Conservation (phyloP, 1,140 invertebrate species). For the Psilanteris sp. region DNA sequence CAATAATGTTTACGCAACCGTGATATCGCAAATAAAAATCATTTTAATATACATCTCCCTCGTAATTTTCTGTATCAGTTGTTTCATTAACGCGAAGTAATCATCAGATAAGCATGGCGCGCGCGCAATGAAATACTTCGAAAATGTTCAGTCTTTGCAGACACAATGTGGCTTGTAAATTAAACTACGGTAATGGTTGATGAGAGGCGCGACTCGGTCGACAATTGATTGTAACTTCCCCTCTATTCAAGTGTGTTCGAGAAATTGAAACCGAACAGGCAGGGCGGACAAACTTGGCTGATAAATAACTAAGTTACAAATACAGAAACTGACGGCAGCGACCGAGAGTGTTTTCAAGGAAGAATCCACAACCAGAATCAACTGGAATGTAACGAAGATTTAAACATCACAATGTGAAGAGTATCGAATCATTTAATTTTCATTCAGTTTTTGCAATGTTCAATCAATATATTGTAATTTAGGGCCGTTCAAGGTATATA, state of each 20-base stretch:
- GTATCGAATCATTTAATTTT: background rate
- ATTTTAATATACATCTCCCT: background rate
- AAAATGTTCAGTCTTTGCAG: conserved; percentile 14
- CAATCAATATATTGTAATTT: too few species aligned
- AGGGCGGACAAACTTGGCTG: conserved; percentile 16
- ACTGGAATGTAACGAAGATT: conserved; percentile 67
- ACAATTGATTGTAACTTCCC: background rate
- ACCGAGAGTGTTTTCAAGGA: conserved; percentile 70
- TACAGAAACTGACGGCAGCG: conserved; percentile 66
- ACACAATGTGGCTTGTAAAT: background rate
- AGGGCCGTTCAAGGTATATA: too few species aligned
- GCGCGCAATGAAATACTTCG: background rate
- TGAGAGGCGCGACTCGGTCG: background rate
- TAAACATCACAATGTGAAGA: conserved; percentile 10
- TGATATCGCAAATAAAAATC: conserved; percentile 11
- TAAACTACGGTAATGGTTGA: background rate
- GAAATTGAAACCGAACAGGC: conserved; percentile 3
- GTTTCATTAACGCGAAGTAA: background rate
- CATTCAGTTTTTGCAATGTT: too few species aligned
- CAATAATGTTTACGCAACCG: background rate
- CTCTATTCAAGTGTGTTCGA: background rate
- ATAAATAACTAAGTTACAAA: conserved; percentile 42
- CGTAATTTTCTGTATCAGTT: background rate
- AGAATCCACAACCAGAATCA: conserved; percentile 39
- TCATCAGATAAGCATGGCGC: background rate